Base-by-base conservation (phyloP, 2,797 vertebrate genomes). In the Sebastes alutus region DNA sequence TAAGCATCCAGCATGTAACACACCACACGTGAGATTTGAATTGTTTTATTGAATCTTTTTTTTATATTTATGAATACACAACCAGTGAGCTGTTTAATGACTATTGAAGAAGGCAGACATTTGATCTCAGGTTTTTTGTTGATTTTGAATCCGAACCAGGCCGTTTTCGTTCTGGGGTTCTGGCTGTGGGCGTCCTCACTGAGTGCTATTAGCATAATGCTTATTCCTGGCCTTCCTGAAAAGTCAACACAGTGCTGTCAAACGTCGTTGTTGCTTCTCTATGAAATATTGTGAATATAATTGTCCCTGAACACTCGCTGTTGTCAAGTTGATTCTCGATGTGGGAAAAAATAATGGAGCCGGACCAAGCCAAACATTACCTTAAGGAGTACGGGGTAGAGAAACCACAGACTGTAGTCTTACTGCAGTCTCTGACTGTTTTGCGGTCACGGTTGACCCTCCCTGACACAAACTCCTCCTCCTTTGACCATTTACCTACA, bases 201-300 rank as follows among this genome's bases (percentile, higher is more conserved):
- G 77, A 90, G 79, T 63, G 84, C 74, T 68, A 52, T n/a, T 13
- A 73, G 73, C 66, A 80, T 85, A 81, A 79, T 85, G 72, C 82
- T 75, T 86, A 86, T 86, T 87, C 77, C 71, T 80, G 77, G 82
- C 75, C 54, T 81, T 78, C 63, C 55, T 63, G 62, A 83, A 91
- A 92, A 90, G 75, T 88, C 85, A 91, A 90, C 88, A 87, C 14
- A 6, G 59, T 5, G 69, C 86, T 90, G 87, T 91, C 88, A 89
- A 89, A 92, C 66, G 66, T 73, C 29, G 33, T 87, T 82, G 76
- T 78, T 82, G 49, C 77, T 78, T 70, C 66, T 72, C 59, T 32
- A 11, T 80, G 81, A 86, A 85, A 84, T 75, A 82, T 73, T 5
- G 27, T 77, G 79, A 85, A 74, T 78, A 33, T 89, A 89, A 84